These are phyloP conservation scores for Lithophane semibrunnea DNA, from an alignment of 2,888 invertebrate species.

Conservation along the genomic window DNA sequence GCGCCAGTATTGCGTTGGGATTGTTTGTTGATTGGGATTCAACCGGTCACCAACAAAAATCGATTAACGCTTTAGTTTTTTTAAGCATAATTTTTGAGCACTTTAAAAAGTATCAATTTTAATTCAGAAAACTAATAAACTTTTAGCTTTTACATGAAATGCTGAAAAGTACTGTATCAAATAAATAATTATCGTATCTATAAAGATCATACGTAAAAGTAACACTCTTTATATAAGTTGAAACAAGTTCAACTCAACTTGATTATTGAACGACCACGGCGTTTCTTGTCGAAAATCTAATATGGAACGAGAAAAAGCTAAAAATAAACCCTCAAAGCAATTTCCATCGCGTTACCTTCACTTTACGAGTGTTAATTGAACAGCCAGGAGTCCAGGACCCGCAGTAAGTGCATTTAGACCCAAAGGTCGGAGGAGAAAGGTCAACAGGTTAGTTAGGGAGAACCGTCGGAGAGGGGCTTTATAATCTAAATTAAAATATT, in stretches of 20 bases:
- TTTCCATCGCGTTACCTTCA: constrained; percentile 9
- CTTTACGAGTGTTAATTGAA: constrained; percentile 57
- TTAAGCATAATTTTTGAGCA: too few relatives aligned
- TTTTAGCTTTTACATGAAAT: not conserved
- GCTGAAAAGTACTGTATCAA: not conserved
- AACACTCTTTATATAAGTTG: not conserved
- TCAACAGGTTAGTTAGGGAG: constrained; percentile 45
- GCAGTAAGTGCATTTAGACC: constrained; percentile 60
- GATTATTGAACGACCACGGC: not conserved
- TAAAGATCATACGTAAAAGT: not conserved
- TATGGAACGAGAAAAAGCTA: constrained; percentile 8
- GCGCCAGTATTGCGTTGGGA: too few relatives aligned
- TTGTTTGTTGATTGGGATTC: too few relatives aligned
- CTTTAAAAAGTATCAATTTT: not conserved
- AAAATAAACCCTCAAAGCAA: constrained; percentile 40
- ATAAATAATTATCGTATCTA: not conserved
- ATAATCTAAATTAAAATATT: constrained; percentile 26
- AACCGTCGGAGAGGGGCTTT: not conserved
- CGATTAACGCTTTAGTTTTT: not conserved
- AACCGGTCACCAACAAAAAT: not conserved
- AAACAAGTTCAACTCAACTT: not conserved
- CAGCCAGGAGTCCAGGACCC: constrained; percentile 28
- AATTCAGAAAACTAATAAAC: too few relatives aligned
- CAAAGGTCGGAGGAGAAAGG: constrained; percentile 62
- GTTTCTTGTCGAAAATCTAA: constrained; percentile 33